Conservation (phyloP, 2,113 vertebrate genomes). For the Ophthalmolycus amberensis region DNA sequence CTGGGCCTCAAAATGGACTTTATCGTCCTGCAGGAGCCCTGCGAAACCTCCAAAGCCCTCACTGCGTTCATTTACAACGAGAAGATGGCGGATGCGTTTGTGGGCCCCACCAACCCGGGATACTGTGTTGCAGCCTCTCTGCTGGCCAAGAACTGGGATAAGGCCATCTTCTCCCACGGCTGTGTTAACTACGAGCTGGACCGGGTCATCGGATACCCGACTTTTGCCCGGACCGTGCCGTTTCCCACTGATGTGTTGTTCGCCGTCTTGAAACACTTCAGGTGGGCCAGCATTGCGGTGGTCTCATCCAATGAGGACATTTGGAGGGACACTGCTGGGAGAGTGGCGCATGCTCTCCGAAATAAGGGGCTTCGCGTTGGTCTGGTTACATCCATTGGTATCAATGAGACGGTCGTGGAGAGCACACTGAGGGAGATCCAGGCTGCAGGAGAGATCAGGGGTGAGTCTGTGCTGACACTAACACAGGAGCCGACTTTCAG, state of each 20-base stretch:
- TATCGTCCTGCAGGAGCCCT: conserved; percentile 88
- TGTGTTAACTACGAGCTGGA: conserved; percentile 89
- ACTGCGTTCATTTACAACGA: conserved; percentile 83
- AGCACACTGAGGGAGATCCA: conserved; percentile 82
- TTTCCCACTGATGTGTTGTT: conserved; percentile 85
- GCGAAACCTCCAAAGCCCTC: conserved; percentile 88
- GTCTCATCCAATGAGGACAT: conserved; percentile 89
- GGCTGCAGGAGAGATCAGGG: conserved; percentile 82
- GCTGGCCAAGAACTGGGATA: conserved; percentile 89
- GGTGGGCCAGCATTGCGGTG: conserved; percentile 89
- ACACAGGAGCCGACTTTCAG: background rate
- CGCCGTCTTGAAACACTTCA: conserved; percentile 88
- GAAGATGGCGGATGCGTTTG: conserved; percentile 84
- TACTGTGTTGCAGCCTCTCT: conserved; percentile 88
- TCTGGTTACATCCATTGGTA: conserved; percentile 80
- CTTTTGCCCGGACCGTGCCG: conserved; percentile 85
- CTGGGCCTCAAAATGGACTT: conserved; percentile 85
- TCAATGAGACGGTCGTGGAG: conserved; percentile 83
- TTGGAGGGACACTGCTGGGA: conserved; percentile 87
- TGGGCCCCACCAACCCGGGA: conserved; percentile 90
- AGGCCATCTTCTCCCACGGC: conserved; percentile 90
- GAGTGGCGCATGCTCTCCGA: conserved; percentile 84
- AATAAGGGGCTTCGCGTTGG: conserved; percentile 85
- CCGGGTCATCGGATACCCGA: conserved; percentile 76
- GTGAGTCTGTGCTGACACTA: conserved; percentile 79